Evolutionary conservation across 2,797 vertebrate species (phyloP), one percentile per base, ranked within the genome.

Genomic region (Avahi laniger): DNA sequence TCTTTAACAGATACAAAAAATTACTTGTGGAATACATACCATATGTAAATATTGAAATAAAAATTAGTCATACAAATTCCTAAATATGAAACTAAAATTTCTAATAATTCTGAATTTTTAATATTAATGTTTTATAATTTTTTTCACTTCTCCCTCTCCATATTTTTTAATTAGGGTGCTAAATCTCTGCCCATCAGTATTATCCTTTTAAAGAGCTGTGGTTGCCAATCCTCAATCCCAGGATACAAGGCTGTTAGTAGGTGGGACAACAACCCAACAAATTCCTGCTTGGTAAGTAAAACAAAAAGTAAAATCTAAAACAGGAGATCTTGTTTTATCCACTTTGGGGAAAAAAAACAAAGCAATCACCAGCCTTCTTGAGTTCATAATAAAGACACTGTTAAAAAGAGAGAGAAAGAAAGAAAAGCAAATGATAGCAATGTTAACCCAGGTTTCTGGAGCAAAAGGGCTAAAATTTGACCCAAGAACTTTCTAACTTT

Each of bases 241-340:
- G 48, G 52, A 91, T 38, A 61, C 35, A 76, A 4, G 22, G 46
- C 65, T 35, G 30, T 79, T 76, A 88, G 43, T n/a, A 82, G 35
- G 38, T 87, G 30, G 95, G 84, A 89, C 54, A 93, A 76, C 30
- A 95, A 11, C 11, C 35, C 88, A 82, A 54, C 13, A 82, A 67
- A 93, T 78, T 85, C 35, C 67, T 86, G n/a, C 63, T 30, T 82
- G 46, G 5, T 50, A 41, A 91, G 83, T 35, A 57, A 91, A 80
- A 80, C 65, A 86, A 91, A 70, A 89, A 90, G n/a, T 78, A 80
- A 83, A 94, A 72, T 52, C 38, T 81, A 61, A 88, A 91, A 69
- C 5, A 76, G 30, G 41, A 88, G 50, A 41, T 33, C 35, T 72
- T 89, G 20, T 76, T 92, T 91, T 57, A 52, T 81, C 33, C 61